Evolutionary conservation across 2,888 invertebrate genomes (phyloP).

Genomic region (Polyommatus icarus): DNA sequence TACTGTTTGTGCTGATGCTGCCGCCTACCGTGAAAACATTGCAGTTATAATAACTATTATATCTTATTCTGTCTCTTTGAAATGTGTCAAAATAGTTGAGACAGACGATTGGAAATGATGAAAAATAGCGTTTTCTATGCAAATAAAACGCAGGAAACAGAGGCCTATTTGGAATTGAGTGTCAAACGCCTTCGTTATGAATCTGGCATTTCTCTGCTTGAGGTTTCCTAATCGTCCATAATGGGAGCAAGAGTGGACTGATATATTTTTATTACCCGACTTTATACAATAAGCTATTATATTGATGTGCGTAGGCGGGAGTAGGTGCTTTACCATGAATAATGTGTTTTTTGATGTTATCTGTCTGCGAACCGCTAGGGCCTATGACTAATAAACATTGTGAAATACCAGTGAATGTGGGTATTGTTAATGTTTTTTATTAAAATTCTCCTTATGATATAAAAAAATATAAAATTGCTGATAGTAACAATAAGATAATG

Average conservation of each 20-base stretch:
- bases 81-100: no score
- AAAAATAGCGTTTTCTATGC: no score
- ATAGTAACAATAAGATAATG: no score
- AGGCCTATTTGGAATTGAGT: background rate
- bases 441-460: background rate
- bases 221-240: constrained; percentile 3
- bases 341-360: constrained; percentile 12
- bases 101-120: no score
- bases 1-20: no score
- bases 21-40: no score
- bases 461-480: background rate
- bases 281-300: constrained; percentile 6
- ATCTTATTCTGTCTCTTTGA: no score
- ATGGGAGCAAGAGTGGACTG: constrained; percentile 1
- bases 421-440: background rate
- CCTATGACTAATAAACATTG: background rate
- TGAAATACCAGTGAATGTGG: background rate
- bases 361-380: background rate
- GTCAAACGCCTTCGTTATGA: background rate
- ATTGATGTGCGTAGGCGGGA: constrained; percentile 6
- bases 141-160: background rate
- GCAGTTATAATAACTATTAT: no score
- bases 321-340: constrained; percentile 7
- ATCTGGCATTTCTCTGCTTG: background rate
- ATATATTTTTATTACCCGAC: constrained; percentile 1